A percentile compares a stretch with the other conserved stretches of the same genome.
Conservation (phyloP, 2,113 vertebrate species). For the Clarias macrocephalus region DNA sequence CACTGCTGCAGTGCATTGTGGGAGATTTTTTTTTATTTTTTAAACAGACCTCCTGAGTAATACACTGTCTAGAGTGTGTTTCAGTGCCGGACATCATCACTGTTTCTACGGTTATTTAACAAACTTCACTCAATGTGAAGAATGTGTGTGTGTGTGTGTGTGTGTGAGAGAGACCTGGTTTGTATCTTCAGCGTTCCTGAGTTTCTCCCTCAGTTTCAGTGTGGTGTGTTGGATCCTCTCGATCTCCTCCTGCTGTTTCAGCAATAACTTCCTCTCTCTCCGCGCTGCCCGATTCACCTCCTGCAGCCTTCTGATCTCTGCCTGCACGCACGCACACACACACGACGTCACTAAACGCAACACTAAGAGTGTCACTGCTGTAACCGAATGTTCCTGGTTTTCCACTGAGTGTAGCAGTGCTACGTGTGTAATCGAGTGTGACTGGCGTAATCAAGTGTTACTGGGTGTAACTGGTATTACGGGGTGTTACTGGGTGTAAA, state of each 20-base stretch:
- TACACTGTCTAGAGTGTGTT: not conserved
- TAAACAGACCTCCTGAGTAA: not conserved
- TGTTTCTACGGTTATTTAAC: not conserved
- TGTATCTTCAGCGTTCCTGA: constrained; percentile 81
- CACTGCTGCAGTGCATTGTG: not conserved
- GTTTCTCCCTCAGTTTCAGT: constrained; percentile 86
- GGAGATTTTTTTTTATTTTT: not conserved
- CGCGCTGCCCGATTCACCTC: constrained; percentile 93
- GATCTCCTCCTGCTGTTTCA: constrained; percentile 96
- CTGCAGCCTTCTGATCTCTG: constrained; percentile 95
- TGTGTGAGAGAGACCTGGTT: not conserved
- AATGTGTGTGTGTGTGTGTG: not conserved
- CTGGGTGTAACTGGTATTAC: not conserved
- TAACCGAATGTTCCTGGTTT: not conserved
- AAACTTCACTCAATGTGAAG: not conserved
- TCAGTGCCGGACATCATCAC: not conserved
- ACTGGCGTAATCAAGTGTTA: no score
- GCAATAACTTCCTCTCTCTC: constrained; percentile 91
- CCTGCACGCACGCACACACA: constrained; percentile 69
- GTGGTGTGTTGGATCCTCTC: constrained; percentile 91
- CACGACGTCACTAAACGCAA: not conserved
- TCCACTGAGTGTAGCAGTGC: not conserved
- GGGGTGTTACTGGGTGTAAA: no score
- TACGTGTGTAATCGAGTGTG: not conserved
- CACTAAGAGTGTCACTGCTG: not conserved